phyloP scores from a whole-genome alignment of 2,888 invertebrate species.

The Pristionchus mayeri region DNA sequence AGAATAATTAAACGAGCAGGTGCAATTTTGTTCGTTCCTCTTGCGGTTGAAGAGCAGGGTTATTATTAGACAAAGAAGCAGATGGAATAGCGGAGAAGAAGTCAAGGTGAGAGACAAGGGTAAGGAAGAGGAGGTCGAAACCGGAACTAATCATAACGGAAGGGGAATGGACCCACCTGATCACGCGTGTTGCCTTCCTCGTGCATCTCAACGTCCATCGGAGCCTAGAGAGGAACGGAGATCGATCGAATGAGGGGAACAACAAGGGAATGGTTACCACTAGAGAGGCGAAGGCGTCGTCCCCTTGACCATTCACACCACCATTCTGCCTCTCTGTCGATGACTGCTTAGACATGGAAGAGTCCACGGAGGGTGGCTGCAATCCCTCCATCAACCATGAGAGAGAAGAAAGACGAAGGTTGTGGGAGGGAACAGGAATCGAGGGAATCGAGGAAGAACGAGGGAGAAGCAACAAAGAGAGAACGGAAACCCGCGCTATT shows the following conservation, averaged over 20 bases:
- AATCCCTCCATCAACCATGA: slow-evolving; percentile 13
- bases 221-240: not conserved
- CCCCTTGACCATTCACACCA: no score
- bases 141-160: slow-evolving; percentile 42
- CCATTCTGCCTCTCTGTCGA: slow-evolving; percentile 7
- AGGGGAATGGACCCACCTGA: not conserved
- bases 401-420: not conserved
- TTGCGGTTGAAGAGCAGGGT: no score
- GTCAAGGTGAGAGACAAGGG: slow-evolving; percentile 36
- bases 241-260: not conserved
- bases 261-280: not conserved
- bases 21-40: no score
- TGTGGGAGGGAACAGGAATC: slow-evolving; percentile 30
- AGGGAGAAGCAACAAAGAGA: slow-evolving; percentile 28
- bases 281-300: not conserved
- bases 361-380: slow-evolving; percentile 35
- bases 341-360: slow-evolving; percentile 7
- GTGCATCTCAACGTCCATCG: slow-evolving; percentile 18
- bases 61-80: not conserved
- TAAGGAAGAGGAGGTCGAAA: slow-evolving; percentile 7
- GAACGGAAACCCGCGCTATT: not conserved
- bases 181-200: slow-evolving; percentile 29
- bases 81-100: not conserved
- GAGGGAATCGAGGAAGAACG: not conserved
- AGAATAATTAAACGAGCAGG: no score